phyloP scores from a whole-genome alignment of 2,888 invertebrate genomes.

The Drosophila austrosaltans region DNA sequence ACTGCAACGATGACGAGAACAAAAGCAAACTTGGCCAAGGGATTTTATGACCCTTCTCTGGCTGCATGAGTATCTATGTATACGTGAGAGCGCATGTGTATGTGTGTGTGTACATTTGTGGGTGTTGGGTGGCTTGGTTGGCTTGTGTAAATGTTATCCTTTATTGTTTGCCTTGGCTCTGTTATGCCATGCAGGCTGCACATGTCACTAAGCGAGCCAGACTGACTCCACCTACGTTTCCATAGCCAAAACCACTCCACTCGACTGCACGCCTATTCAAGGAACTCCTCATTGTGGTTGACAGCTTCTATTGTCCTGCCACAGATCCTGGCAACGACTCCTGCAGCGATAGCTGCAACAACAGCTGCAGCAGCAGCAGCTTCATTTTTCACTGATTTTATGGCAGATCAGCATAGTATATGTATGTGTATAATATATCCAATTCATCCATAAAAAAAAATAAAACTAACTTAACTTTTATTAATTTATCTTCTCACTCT shows the following conservation, averaged over 20 bases:
- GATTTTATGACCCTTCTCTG: conserved; percentile 62
- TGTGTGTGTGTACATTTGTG: conserved; percentile 2
- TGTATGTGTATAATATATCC: neutral
- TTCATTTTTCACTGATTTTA: conserved; percentile 50
- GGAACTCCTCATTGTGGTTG: conserved; percentile 64
- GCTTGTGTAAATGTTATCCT: conserved; percentile 73
- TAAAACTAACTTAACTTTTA: neutral
- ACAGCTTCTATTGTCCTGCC: conserved; percentile 70
- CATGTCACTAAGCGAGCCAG: conserved; percentile 62
- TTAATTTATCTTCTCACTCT: neutral
- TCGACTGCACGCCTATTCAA: conserved; percentile 26
- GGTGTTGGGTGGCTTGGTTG: conserved; percentile 18
- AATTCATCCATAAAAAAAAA: conserved; percentile 4
- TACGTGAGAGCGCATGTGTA: conserved; percentile 14
- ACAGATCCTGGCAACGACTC: conserved; percentile 34
- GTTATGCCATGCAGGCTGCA: conserved; percentile 52
- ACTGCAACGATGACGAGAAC: conserved; percentile 67
- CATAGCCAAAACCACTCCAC: conserved; percentile 25
- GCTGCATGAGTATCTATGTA: conserved; percentile 38
- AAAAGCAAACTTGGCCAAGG: conserved; percentile 76
- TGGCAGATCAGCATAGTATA: conserved; percentile 2
- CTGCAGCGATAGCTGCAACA: conserved; percentile 37
- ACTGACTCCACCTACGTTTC: conserved; percentile 35
- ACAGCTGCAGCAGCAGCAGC: conserved; percentile 28
- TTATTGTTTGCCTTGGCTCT: conserved; percentile 68